These are phyloP conservation scores for Tupaia tana DNA, from an alignment of 2,113 vertebrate genomes.

Conservation along the genomic window DNA sequence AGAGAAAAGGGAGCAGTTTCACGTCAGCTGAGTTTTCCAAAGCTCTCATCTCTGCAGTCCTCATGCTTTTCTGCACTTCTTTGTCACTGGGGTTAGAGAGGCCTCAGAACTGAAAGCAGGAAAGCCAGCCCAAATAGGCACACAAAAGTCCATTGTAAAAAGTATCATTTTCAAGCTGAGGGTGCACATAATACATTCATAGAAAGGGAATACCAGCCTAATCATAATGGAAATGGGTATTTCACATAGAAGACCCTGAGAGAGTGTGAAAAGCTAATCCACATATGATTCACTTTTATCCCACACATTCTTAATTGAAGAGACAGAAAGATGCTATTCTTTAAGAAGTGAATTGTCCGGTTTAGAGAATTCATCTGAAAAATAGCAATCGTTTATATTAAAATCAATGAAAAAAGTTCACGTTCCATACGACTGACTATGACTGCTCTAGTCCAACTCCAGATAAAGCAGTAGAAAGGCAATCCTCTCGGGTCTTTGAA, in stretches of 20 bases:
- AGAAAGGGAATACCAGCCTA: slow-evolving; percentile 15
- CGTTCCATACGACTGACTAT: background rate
- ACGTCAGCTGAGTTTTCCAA: background rate
- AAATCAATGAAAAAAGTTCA: slow-evolving; percentile 35
- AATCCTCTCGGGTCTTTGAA: background rate
- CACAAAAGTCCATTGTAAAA: slow-evolving; percentile 61
- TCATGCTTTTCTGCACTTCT: background rate
- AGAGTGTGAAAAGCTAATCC: slow-evolving; percentile 55
- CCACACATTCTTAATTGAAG: slow-evolving; percentile 64
- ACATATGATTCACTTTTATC: slow-evolving; percentile 52
- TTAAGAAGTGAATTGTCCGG: slow-evolving; percentile 57
- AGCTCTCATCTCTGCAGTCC: background rate
- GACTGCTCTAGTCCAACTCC: slow-evolving; percentile 35
- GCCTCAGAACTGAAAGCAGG: slow-evolving; percentile 23
- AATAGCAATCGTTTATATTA: background rate
- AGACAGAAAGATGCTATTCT: slow-evolving; percentile 60
- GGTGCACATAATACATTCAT: slow-evolving; percentile 24
- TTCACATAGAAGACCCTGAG: slow-evolving; percentile 36
- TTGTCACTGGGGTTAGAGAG: slow-evolving; percentile 40
- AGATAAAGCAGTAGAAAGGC: slow-evolving; percentile 34
- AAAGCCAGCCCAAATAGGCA: slow-evolving; percentile 17
- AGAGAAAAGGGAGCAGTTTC: background rate
- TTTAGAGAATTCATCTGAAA: slow-evolving; percentile 54
- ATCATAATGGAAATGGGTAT: slow-evolving; percentile 60
- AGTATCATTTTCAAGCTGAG: slow-evolving; percentile 56